Conservation (phyloP, 2,888 invertebrate genomes). For the Andricus curvator region DNA sequence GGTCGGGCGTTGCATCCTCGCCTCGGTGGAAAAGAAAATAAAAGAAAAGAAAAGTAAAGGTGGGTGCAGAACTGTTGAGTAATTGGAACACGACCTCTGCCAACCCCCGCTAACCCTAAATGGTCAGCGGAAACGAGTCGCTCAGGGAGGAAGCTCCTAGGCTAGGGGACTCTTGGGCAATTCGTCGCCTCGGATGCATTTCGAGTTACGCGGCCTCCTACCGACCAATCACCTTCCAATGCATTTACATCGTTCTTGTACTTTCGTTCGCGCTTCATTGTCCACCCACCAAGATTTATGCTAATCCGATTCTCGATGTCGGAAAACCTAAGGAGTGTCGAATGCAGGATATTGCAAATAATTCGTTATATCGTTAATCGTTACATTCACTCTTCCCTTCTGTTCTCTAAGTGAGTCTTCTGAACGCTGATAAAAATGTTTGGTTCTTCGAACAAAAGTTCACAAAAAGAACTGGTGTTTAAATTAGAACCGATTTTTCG, state of each 20-base stretch:
- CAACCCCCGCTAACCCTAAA: conserved; percentile 75
- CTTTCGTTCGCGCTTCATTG: conserved; percentile 49
- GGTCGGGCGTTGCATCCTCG: conserved; percentile 71
- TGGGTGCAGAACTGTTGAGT: conserved; percentile 73
- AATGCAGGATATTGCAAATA: conserved; percentile 47
- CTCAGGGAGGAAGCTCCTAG: conserved; percentile 52
- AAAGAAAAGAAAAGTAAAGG: conserved; percentile 59
- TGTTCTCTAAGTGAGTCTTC: background rate
- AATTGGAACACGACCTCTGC: conserved; percentile 76
- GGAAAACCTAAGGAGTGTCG: conserved; percentile 57
- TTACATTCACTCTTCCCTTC: conserved; percentile 18
- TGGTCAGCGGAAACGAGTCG: conserved; percentile 72
- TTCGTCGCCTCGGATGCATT: conserved; percentile 55
- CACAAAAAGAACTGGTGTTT: too few relatives aligned
- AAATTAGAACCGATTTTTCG: too few relatives aligned
- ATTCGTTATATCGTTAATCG: conserved; percentile 27
- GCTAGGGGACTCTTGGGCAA: conserved; percentile 52
- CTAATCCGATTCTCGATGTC: conserved; percentile 66
- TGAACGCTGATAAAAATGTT: too few relatives aligned
- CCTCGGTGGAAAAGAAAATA: conserved; percentile 62
- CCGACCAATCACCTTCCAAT: conserved; percentile 54
- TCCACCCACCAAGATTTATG: conserved; percentile 71
- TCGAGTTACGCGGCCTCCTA: conserved; percentile 54
- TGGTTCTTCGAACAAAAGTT: background rate
- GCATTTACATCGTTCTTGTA: conserved; percentile 41